These are phyloP conservation scores for Calephelis virginiensis DNA, from an alignment of 1,140 invertebrate genomes.

Conservation along the genomic window DNA sequence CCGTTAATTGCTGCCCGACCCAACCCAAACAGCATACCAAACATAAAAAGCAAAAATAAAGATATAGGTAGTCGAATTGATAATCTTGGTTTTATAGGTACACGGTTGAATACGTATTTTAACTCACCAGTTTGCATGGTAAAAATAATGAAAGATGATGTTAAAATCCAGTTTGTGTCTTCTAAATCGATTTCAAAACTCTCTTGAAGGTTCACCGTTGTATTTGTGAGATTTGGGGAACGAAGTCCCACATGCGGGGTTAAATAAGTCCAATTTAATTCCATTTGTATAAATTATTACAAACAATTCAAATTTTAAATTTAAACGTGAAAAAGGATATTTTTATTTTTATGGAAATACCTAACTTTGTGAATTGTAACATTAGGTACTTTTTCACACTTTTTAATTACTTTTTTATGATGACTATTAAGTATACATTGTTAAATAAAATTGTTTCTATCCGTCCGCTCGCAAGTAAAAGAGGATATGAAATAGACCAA, in stretches of 20 bases:
- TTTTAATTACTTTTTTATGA: background rate
- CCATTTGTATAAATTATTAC: conserved; percentile 38
- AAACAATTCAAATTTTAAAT: background rate
- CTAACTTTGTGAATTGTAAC: background rate
- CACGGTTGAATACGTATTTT: background rate
- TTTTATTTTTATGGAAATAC: background rate
- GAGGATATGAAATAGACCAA: background rate
- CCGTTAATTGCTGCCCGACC: too few relatives aligned
- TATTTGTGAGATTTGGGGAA: conserved; percentile 65
- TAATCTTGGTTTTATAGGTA: too few relatives aligned
- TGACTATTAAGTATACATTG: background rate
- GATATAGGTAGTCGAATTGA: too few relatives aligned
- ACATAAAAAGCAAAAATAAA: too few relatives aligned
- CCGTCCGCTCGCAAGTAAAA: background rate
- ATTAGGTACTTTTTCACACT: background rate
- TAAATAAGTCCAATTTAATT: conserved; percentile 47
- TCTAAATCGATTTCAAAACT: conserved; percentile 83
- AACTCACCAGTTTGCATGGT: conserved; percentile 96
- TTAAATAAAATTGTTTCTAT: background rate
- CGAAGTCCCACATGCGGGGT: conserved; percentile 42
- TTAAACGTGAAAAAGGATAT: background rate
- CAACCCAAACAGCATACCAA: too few relatives aligned
- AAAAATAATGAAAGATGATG: conserved; percentile 96
- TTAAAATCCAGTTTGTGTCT: conserved; percentile 95
- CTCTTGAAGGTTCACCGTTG: conserved; percentile 60